Conservation (phyloP, 1,140 invertebrate species). For the Pseudomyrmex cubaensis region DNA sequence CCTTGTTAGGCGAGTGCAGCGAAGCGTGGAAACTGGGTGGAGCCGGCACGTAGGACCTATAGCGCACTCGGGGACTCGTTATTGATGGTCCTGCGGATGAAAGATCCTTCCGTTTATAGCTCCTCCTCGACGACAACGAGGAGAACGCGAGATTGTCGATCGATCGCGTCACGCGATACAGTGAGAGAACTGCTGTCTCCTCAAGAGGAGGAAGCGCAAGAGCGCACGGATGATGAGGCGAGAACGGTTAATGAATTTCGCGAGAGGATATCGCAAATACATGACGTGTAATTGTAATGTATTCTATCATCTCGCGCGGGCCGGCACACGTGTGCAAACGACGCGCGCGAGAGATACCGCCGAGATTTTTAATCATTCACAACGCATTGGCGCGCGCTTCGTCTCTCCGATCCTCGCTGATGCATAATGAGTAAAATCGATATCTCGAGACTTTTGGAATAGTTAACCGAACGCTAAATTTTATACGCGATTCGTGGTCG, state of each 20-base stretch:
- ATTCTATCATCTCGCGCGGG: slow-evolving; percentile 1
- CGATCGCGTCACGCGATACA: slow-evolving; percentile 53
- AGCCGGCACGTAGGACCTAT: slow-evolving; percentile 66
- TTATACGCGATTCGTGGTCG: not conserved
- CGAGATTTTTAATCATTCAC: slow-evolving; percentile 4
- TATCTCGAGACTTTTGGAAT: not conserved
- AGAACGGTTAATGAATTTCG: slow-evolving; percentile 23
- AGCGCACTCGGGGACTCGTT: slow-evolving; percentile 65
- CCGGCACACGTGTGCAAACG: too few species aligned
- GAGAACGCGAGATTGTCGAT: slow-evolving; percentile 51
- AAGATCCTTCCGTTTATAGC: slow-evolving; percentile 42
- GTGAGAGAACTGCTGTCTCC: not conserved
- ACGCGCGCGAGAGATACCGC: not conserved
- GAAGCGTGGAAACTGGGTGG: slow-evolving; percentile 78
- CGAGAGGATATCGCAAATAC: not conserved
- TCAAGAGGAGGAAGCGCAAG: not conserved
- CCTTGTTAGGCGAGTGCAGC: slow-evolving; percentile 76
- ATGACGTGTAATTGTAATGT: not conserved
- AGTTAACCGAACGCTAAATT: not conserved
- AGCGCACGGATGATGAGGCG: not conserved
- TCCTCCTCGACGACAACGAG: slow-evolving; percentile 25
- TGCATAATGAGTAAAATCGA: too few species aligned
- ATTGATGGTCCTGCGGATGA: slow-evolving; percentile 72
- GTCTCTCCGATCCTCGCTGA: too few species aligned
- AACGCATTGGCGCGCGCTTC: not conserved